Conservation (phyloP, 2,113 vertebrate genomes). For the Triplophysa dalaica region DNA sequence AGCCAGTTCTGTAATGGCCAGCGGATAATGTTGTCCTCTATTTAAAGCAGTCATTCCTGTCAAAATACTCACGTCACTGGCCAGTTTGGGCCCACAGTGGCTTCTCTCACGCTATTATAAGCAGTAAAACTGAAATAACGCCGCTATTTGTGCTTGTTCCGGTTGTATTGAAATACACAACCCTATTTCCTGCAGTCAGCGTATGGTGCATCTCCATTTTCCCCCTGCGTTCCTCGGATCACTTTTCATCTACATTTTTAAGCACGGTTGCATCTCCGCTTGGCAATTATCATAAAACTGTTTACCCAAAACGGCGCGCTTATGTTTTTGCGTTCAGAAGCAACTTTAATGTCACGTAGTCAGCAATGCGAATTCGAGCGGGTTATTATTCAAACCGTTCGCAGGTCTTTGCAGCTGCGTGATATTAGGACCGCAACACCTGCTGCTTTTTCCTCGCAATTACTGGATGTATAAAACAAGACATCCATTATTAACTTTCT, state of each 20-base stretch:
- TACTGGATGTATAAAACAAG: constrained; percentile 35
- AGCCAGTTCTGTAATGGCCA: constrained; percentile 41
- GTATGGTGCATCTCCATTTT: background rate
- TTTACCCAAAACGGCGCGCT: constrained; percentile 33
- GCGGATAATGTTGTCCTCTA: constrained; percentile 49
- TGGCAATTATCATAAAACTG: constrained; percentile 62
- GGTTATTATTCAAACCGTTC: constrained; percentile 19
- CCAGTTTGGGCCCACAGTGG: constrained; percentile 23
- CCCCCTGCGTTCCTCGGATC: background rate
- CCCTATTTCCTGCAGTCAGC: constrained; percentile 3
- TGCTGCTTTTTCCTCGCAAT: constrained; percentile 20
- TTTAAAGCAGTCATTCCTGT: constrained; percentile 51
- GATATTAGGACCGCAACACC: constrained; percentile 23
- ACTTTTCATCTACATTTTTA: constrained; percentile 55
- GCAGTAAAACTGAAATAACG: constrained; percentile 50
- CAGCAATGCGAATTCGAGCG: background rate
- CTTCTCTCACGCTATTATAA: constrained; percentile 43
- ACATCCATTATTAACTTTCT: constrained; percentile 24
- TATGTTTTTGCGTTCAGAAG: constrained; percentile 23
- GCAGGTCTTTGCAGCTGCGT: background rate
- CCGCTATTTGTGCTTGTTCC: constrained; percentile 52
- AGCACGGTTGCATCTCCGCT: background rate
- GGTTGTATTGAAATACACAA: constrained; percentile 55
- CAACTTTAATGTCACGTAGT: background rate
- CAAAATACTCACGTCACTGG: constrained; percentile 49